Conservation (phyloP, 2,888 invertebrate genomes). For the Caenorhabditis doughertyi region DNA sequence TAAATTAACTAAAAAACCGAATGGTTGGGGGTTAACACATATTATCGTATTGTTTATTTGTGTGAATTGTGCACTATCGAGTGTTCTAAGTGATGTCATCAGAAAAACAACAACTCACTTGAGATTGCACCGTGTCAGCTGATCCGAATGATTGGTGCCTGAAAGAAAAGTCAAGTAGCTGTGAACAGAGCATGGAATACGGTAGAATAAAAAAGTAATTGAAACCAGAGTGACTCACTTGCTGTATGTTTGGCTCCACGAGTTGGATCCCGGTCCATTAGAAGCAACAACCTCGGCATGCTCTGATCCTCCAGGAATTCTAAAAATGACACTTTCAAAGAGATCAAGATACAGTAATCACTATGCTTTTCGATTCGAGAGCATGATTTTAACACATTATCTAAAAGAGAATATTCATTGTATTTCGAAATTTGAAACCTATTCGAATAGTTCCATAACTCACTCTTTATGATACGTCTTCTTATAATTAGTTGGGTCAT, state of each 20-base stretch:
- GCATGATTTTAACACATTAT: too few relatives aligned
- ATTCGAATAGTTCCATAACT: slow-evolving; percentile 5
- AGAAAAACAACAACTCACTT: slow-evolving; percentile 25
- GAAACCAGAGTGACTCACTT: slow-evolving; percentile 27
- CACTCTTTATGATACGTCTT: slow-evolving; percentile 57
- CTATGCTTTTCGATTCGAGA: too few relatives aligned
- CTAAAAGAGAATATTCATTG: too few relatives aligned
- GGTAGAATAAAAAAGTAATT: neutral
- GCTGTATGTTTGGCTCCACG: slow-evolving; percentile 53
- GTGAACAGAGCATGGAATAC: too few relatives aligned
- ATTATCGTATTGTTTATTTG: too few relatives aligned
- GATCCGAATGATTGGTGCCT: slow-evolving; percentile 60
- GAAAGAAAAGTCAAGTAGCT: slow-evolving; percentile 16
- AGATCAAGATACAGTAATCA: too few relatives aligned
- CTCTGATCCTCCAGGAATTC: slow-evolving; percentile 58
- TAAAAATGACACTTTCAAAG: too few relatives aligned
- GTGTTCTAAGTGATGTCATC: neutral
- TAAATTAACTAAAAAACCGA: slow-evolving; percentile 4
- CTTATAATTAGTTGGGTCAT: slow-evolving; percentile 45
- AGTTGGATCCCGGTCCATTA: slow-evolving; percentile 53
- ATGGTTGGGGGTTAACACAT: too few relatives aligned
- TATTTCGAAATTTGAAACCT: neutral
- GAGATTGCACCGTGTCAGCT: slow-evolving; percentile 36
- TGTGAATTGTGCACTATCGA: neutral
- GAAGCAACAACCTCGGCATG: slow-evolving; percentile 52